Conservation (phyloP, 2,888 invertebrate genomes). For the Drosophila quasianomalipes region DNA sequence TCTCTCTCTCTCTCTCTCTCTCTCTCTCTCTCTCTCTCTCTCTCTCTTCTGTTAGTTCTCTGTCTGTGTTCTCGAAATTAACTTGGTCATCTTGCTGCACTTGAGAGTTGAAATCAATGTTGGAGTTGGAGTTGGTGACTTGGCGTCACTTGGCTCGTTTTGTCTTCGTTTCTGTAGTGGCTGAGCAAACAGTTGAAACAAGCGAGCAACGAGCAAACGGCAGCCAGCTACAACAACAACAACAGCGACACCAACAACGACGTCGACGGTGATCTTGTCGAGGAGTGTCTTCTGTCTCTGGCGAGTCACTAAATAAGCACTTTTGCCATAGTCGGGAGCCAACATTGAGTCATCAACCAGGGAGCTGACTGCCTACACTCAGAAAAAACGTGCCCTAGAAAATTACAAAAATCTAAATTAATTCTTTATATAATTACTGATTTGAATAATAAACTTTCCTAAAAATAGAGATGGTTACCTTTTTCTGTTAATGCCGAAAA, state of each 20-base stretch:
- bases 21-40: not conserved
- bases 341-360: conserved; percentile 79
- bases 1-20: not conserved
- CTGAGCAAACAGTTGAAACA: conserved; percentile 72
- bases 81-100: conserved; percentile 79
- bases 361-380: conserved; percentile 16
- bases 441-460: not conserved
- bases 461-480: not conserved
- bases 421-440: not conserved
- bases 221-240: conserved; percentile 57
- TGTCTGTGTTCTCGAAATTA: conserved; percentile 56
- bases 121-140: conserved; percentile 36
- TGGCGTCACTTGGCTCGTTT: conserved; percentile 65
- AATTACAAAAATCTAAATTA: not conserved
- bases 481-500: not conserved
- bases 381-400: not conserved
- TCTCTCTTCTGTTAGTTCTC: not conserved
- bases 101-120: conserved; percentile 46
- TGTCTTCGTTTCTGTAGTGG: conserved; percentile 69
- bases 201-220: conserved; percentile 56
- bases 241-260: conserved; percentile 5
- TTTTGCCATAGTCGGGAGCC: conserved; percentile 44
- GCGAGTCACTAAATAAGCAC: conserved; percentile 79
- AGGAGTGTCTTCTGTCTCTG: conserved; percentile 60
- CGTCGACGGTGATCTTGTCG: conserved; percentile 50